phyloP scores from a whole-genome alignment of 2,888 invertebrate species.

The Petrolisthes cinctipes region DNA sequence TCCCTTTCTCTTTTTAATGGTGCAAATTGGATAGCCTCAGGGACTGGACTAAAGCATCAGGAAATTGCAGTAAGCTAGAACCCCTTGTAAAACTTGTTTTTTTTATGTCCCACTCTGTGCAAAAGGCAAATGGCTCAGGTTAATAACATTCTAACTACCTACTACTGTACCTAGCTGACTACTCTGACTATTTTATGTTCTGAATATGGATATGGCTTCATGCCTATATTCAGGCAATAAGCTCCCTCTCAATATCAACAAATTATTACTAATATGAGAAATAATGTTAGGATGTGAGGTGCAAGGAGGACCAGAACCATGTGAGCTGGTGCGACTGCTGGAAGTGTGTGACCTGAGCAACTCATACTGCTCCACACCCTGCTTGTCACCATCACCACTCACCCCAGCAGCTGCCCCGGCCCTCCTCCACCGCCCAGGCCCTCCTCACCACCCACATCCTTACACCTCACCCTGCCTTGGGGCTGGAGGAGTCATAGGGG shows the following conservation, averaged over 20 bases:
- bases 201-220: no score
- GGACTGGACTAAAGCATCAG: no score
- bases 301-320: constrained; percentile 91
- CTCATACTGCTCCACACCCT: constrained; percentile 82
- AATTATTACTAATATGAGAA: background rate
- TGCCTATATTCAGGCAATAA: no score
- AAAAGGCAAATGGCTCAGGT: no score
- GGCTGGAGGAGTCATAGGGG: constrained; percentile 7
- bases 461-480: background rate
- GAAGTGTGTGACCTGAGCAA: constrained; percentile 94
- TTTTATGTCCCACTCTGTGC: no score
- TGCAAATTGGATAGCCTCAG: no score
- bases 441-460: constrained; percentile 78
- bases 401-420: constrained; percentile 51
- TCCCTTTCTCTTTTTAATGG: background rate
- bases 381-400: constrained; percentile 79
- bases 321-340: constrained; percentile 89
- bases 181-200: no score
- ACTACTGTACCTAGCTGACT: no score
- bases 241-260: background rate
- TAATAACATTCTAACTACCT: no score
- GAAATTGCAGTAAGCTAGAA: no score
- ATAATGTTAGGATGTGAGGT: constrained; percentile 70
- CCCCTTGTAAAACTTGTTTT: no score
- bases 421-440: constrained; percentile 33